These are phyloP conservation scores for human (Homo sapiens) DNA, from an alignment of 2,113 vertebrate genomes.

Conservation along the genomic window GRCh38 chr5:93028501-93029000, in stretches of 20 bases:
- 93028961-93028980: background rate
- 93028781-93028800: background rate
- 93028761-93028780: background rate
- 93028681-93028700: background rate
- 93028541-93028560: background rate
- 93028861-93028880: background rate
- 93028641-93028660: background rate
- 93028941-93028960: background rate
- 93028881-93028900: background rate
- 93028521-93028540: background rate
- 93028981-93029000: background rate
- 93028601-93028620: background rate
- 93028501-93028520: background rate
- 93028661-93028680: constrained; percentile 6
- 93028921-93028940: background rate
- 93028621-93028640: background rate
- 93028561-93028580: background rate
- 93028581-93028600: background rate
- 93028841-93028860: background rate
- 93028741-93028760: background rate
- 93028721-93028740: background rate
- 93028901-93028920: background rate
- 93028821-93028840: background rate
- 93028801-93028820: background rate
- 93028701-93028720: background rate